Percentiles rank a stretch among this genome's conserved stretches.
These are phyloP conservation scores for Ceyx margarethae DNA, from an alignment of 2,113 vertebrate genomes.

Conservation along the genomic window DNA sequence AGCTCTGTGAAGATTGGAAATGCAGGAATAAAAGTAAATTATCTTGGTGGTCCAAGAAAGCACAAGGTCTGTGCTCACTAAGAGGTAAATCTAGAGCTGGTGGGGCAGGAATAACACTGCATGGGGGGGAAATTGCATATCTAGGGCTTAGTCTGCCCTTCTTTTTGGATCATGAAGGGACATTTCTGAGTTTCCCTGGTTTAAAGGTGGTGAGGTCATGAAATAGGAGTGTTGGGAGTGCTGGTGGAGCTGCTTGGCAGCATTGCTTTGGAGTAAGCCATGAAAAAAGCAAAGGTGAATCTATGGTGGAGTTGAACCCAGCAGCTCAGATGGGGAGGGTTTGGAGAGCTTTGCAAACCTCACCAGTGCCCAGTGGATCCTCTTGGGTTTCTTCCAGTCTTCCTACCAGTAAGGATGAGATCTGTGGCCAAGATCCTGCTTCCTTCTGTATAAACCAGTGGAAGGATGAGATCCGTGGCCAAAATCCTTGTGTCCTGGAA, in stretches of 20 bases:
- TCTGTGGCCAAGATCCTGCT: background rate
- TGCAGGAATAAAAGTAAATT: background rate
- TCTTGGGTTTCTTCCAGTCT: background rate
- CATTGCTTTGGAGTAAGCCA: background rate
- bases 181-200: background rate
- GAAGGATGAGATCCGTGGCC: background rate
- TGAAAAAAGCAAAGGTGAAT: background rate
- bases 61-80: accelerated
- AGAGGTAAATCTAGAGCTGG: background rate
- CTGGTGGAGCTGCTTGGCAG: background rate
- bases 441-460: background rate
- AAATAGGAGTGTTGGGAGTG: background rate
- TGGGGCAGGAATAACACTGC: background rate
- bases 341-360: background rate
- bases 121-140: accelerated
- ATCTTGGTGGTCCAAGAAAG: background rate
- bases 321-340: background rate
- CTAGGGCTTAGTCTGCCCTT: background rate
- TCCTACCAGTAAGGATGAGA: background rate
- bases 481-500: background rate
- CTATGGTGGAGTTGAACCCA: background rate
- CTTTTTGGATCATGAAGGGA: background rate
- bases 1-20: background rate
- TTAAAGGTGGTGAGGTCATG: background rate
- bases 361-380: background rate